Evolutionary conservation across 1,140 invertebrate species (phyloP).

Genomic region (Meloidogyne hapla): DNA sequence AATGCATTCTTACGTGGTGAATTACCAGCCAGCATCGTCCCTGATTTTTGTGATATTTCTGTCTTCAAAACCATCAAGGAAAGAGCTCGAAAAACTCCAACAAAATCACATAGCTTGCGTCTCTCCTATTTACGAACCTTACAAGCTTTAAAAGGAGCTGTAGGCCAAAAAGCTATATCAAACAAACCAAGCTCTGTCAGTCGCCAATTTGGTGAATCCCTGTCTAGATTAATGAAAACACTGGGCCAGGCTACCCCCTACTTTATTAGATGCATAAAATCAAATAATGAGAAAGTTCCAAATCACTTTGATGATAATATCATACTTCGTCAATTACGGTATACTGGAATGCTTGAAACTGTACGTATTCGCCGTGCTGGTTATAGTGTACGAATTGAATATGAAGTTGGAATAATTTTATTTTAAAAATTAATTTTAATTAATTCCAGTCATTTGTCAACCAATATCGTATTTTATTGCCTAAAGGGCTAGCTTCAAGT

Average conservation of each 20-base stretch:
- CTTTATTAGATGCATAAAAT: constrained; percentile 94
- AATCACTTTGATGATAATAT: constrained; percentile 90
- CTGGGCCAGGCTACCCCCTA: constrained; percentile 91
- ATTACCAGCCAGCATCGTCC: constrained; percentile 44
- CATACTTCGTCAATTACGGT: constrained; percentile 80
- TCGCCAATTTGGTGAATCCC: constrained; percentile 86
- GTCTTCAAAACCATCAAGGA: constrained; percentile 61
- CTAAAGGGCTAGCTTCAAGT: constrained; percentile 73
- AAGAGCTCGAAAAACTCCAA: constrained; percentile 49
- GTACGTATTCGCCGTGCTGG: constrained; percentile 89
- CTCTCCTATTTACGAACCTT: constrained; percentile 62
- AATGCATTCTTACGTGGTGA: constrained; percentile 60
- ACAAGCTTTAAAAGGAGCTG: constrained; percentile 69
- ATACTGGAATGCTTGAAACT: constrained; percentile 94
- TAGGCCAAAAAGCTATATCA: constrained; percentile 51
- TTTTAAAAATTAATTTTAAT: too few relatives aligned
- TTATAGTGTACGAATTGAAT: constrained; percentile 86
- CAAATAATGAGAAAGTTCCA: constrained; percentile 84
- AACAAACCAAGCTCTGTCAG: constrained; percentile 85
- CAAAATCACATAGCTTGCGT: constrained; percentile 49
- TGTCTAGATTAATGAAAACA: constrained; percentile 86
- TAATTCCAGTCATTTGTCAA: constrained; percentile 78
- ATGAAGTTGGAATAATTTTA: constrained; percentile 70
- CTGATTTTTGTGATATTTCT: constrained; percentile 63
- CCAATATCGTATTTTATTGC: constrained; percentile 82